Conservation (phyloP, 2,888 invertebrate species). For the Drosophila neonasuta region DNA sequence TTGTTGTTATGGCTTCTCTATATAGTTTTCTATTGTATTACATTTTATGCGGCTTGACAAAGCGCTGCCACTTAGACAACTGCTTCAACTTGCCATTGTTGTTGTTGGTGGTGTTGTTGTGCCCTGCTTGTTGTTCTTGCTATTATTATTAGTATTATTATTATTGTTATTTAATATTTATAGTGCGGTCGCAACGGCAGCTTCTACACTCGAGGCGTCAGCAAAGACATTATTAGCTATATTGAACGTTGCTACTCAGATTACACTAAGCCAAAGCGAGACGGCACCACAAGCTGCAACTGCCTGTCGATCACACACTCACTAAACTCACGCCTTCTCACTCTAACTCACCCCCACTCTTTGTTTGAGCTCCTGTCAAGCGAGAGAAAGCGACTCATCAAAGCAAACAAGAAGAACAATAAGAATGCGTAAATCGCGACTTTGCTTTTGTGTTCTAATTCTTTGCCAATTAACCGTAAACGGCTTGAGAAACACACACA, state of each 20-base stretch:
- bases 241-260: slow-evolving; percentile 26
- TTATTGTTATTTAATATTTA: slow-evolving; percentile 72
- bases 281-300: neutral
- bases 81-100: slow-evolving; percentile 61
- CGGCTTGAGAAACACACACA: slow-evolving; percentile 9
- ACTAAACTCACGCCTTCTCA: neutral
- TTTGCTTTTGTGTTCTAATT: slow-evolving; percentile 2
- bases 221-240: slow-evolving; percentile 47
- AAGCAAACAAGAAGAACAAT: neutral
- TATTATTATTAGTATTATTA: slow-evolving; percentile 32
- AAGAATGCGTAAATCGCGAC: slow-evolving; percentile 1
- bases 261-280: slow-evolving; percentile 27
- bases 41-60: slow-evolving; percentile 62
- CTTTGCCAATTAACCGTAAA: slow-evolving; percentile 13
- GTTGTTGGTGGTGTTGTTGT: slow-evolving; percentile 25
- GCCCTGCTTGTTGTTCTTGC: slow-evolving; percentile 33
- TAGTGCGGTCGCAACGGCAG: slow-evolving; percentile 48
- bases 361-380: neutral
- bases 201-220: slow-evolving; percentile 38
- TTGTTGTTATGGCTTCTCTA: slow-evolving; percentile 32
- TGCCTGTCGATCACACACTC: slow-evolving; percentile 3
- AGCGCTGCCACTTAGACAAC: slow-evolving; percentile 62
- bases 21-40: slow-evolving; percentile 64
- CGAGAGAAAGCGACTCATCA: neutral
- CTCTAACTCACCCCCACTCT: neutral